Evolutionary conservation across 2,113 vertebrate genomes (phyloP), one percentile per base, ranked within the genome.

Genomic region (Nannospalax galili): DNA sequence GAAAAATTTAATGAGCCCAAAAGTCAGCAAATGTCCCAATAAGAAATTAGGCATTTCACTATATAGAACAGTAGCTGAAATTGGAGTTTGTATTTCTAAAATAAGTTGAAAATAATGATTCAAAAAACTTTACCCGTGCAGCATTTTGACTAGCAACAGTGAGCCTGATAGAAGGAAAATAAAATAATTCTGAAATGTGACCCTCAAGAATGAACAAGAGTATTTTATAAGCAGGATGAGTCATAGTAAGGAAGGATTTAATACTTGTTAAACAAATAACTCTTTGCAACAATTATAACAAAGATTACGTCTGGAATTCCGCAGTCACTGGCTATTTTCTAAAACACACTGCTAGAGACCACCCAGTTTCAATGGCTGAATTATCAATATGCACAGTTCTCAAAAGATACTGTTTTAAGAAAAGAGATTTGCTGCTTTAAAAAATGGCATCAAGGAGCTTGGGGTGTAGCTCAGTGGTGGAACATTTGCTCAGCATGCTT

Each of bases 221-320:
- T 60, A 52, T 70, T 79, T 92, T 85, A 70, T 17, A 92, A 88
- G 69, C 48, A 64, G 65, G 52, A 80, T 88, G 60, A 60, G 48
- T 95, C 74, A 92, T 16, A 84, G 35, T 5, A 91, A 72, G 58
- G 52, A 97, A 79, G 82, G 94, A 93, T 79, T 89, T 94, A 86
- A 93, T 89, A 88, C 48, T 89, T 88, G 67, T 87, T 95, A 91
- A 78, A 84, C 70, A 94, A 96, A 96, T 91, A 97, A 89, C 45
- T 95, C 74, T 70, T 81, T 88, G 78, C 37, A 90, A 96, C 20
- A 80, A 89, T 77, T 86, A 85, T 67, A 97, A 93, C 48, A 91
- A 80, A 95, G 74, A 32, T 65, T 84, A 65, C 64, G 93, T 93
- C 52, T 95, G 65, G 72, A 95, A 95, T 90, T 89, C 40, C 24